These are phyloP conservation scores for Neodiprion virginianus DNA, from an alignment of 1,140 invertebrate genomes.

Conservation along the genomic window DNA sequence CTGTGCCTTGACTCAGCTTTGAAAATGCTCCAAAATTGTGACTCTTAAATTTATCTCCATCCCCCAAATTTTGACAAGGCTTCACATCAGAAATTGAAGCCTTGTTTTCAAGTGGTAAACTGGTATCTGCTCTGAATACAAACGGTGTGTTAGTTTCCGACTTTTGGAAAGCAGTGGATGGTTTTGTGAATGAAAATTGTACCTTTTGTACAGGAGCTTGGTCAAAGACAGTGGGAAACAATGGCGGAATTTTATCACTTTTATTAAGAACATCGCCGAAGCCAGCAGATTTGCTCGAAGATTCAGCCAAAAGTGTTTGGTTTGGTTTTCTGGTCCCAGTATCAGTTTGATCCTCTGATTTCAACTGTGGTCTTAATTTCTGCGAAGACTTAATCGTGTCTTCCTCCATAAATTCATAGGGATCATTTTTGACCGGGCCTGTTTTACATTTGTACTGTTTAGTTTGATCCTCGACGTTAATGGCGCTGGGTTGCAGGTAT, in stretches of 20 bases:
- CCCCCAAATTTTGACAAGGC: too few species aligned
- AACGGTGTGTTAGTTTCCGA: background rate
- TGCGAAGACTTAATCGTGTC: conserved; percentile 15
- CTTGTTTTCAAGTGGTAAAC: background rate
- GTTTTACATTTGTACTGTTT: conserved; percentile 13
- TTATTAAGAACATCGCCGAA: too few species aligned
- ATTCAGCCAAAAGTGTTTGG: background rate
- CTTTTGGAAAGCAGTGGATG: background rate
- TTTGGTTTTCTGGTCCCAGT: background rate
- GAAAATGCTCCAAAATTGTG: background rate
- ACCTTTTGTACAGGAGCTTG: background rate
- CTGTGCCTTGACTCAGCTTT: too few species aligned
- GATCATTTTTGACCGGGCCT: conserved; percentile 25
- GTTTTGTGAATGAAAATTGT: background rate
- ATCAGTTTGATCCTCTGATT: background rate
- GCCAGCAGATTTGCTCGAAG: background rate
- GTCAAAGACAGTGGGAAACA: background rate
- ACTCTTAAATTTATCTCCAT: background rate
- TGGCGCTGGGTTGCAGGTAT: conserved; percentile 61
- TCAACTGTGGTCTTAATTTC: background rate
- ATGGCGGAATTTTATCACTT: background rate
- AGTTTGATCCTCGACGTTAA: conserved; percentile 65
- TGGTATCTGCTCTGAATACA: background rate
- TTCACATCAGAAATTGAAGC: too few species aligned
- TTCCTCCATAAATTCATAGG: conserved; percentile 41